phyloP scores from a whole-genome alignment of 2,797 vertebrate species.

The Sphaeramia orbicularis region DNA sequence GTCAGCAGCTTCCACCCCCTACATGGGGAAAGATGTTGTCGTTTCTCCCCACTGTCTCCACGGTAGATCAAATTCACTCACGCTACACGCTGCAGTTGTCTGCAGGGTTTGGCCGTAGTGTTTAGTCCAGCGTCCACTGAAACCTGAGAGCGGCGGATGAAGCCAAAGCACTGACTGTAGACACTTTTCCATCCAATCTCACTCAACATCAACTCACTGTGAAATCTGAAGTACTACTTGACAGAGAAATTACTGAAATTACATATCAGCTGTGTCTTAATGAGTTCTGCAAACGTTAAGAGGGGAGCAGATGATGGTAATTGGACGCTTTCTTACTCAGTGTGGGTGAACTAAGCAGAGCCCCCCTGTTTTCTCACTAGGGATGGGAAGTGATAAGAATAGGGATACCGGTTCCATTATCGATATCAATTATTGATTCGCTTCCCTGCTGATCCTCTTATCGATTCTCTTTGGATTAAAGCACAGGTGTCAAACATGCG shows the following conservation, averaged over 20 bases:
- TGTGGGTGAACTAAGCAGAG: not conserved
- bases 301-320: constrained; percentile 16
- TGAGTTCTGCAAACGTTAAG: constrained; percentile 9
- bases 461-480: too few relatives aligned
- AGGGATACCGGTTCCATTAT: too few relatives aligned
- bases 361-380: not conserved
- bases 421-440: too few relatives aligned
- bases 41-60: constrained; percentile 18
- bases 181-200: not conserved
- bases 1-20: constrained; percentile 62
- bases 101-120: constrained; percentile 5
- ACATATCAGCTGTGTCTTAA: not conserved
- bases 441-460: too few relatives aligned
- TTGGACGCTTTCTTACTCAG: constrained; percentile 5
- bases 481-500: too few relatives aligned
- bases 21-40: constrained; percentile 46
- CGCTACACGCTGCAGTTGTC: constrained; percentile 2
- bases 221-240: constrained; percentile 42
- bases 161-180: constrained; percentile 10
- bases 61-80: constrained; percentile 30
- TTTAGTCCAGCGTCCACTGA: constrained; percentile 26
- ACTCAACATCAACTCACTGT: not conserved
- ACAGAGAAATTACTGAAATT: constrained; percentile 37
- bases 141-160: constrained; percentile 28
- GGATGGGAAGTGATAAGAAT: too few relatives aligned